A percentile compares a stretch with the other conserved stretches of the same genome.
These are phyloP conservation scores for Tetranychus truncatus DNA, from an alignment of 2,888 invertebrate genomes.

Conservation along the genomic window DNA sequence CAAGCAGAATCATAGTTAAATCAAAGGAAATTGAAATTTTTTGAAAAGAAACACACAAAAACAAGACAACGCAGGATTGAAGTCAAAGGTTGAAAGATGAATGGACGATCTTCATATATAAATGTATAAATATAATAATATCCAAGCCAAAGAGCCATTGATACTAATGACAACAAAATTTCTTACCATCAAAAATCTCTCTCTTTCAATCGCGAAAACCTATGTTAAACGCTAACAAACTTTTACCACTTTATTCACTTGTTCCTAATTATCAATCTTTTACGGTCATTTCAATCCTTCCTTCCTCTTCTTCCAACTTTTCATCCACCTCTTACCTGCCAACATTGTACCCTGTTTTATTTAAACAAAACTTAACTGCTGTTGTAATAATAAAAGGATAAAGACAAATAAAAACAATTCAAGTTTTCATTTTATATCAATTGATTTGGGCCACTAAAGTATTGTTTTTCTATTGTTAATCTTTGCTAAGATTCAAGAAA, in stretches of 20 bases:
- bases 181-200: too few relatives aligned
- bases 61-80: not conserved
- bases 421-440: not conserved
- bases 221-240: not conserved
- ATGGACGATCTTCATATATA: too few relatives aligned
- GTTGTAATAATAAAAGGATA: not conserved
- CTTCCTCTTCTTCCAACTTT: not conserved
- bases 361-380: not conserved
- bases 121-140: too few relatives aligned
- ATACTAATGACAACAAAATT: too few relatives aligned
- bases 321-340: slow-evolving; percentile 2
- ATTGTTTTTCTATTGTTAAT: too few relatives aligned
- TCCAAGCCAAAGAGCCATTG: too few relatives aligned
- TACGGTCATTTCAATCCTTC: not conserved
- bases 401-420: not conserved
- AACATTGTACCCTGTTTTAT: not conserved
- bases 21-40: not conserved
- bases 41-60: not conserved
- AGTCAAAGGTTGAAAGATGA: not conserved
- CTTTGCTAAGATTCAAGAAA: too few relatives aligned
- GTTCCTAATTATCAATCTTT: not conserved
- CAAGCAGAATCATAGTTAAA: slow-evolving; percentile 6
- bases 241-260: not conserved
- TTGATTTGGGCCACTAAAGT: too few relatives aligned
- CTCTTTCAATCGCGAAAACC: too few relatives aligned